Percentiles rank a stretch among this genome's conserved stretches.
These are phyloP conservation scores for Atrichornis clamosus DNA, from an alignment of 2,113 vertebrate species.

Conservation along the genomic window DNA sequence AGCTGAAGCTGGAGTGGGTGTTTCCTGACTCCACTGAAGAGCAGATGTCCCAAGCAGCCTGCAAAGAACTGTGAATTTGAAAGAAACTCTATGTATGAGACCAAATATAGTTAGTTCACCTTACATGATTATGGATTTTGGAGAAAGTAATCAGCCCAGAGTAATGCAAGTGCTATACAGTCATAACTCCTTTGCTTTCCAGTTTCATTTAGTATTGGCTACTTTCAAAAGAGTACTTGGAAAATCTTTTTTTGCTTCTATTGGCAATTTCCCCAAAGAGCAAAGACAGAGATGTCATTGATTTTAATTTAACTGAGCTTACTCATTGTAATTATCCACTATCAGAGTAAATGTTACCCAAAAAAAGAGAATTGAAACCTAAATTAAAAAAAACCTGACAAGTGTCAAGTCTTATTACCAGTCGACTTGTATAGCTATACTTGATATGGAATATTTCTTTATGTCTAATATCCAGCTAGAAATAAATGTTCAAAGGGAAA, in stretches of 20 bases:
- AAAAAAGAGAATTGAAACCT: conserved; percentile 10
- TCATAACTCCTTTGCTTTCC: neutral
- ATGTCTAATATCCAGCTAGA: neutral
- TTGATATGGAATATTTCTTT: neutral
- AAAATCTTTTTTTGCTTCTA: neutral
- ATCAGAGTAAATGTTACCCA: neutral
- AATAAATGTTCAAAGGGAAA: neutral
- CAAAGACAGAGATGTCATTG: neutral
- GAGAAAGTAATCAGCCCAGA: neutral
- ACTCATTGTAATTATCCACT: neutral
- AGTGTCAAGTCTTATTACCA: conserved; percentile 29
- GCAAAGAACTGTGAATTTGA: neutral
- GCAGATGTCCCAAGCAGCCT: neutral
- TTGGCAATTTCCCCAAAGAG: neutral
- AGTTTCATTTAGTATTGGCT: neutral
- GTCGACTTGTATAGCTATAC: conserved; percentile 14
- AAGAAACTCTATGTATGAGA: neutral
- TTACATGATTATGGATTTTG: neutral
- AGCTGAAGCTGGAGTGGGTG: neutral
- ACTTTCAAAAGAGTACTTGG: neutral
- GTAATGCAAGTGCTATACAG: neutral
- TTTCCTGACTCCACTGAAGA: neutral
- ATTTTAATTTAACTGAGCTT: neutral
- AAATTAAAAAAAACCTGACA: conserved; percentile 26
- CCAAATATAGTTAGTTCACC: neutral